Conservation (phyloP, 2,888 invertebrate species). For the Sarcophaga variegata region DNA sequence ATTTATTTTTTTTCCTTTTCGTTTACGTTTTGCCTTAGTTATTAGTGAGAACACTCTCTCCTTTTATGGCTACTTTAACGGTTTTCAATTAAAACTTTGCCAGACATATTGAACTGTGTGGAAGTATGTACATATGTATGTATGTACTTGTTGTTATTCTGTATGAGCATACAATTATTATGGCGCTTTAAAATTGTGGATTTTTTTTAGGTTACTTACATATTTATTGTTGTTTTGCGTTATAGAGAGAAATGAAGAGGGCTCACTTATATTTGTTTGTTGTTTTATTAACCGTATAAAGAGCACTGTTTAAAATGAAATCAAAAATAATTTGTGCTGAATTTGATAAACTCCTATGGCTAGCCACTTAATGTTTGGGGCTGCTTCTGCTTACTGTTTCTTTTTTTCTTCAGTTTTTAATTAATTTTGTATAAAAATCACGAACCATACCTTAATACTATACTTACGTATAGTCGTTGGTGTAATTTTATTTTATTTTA, state of each 20-base stretch:
- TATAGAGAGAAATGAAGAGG: neutral
- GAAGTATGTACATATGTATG: neutral
- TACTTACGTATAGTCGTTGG: neutral
- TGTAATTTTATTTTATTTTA: constrained; percentile 19
- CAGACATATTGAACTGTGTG: constrained; percentile 48
- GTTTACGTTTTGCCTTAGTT: neutral
- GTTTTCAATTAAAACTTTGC: constrained; percentile 45
- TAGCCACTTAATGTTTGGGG: constrained; percentile 12
- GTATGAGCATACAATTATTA: neutral
- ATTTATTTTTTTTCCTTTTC: neutral
- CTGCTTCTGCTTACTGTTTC: constrained; percentile 12
- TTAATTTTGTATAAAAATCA: constrained; percentile 64
- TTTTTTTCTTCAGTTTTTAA: constrained; percentile 34
- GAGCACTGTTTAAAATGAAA: constrained; percentile 22
- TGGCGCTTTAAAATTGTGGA: neutral
- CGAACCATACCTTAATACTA: constrained; percentile 52
- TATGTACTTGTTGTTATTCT: neutral
- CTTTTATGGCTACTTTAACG: neutral
- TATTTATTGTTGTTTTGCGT: constrained; percentile 17
- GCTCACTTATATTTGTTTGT: neutral
- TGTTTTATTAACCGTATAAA: constrained; percentile 48
- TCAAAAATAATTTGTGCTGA: constrained; percentile 39
- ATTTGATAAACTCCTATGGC: constrained; percentile 1
- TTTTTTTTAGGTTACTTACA: constrained; percentile 38
- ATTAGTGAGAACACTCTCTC: neutral